Conservation (phyloP, 2,797 vertebrate species). For the Poecilia velifera region DNA sequence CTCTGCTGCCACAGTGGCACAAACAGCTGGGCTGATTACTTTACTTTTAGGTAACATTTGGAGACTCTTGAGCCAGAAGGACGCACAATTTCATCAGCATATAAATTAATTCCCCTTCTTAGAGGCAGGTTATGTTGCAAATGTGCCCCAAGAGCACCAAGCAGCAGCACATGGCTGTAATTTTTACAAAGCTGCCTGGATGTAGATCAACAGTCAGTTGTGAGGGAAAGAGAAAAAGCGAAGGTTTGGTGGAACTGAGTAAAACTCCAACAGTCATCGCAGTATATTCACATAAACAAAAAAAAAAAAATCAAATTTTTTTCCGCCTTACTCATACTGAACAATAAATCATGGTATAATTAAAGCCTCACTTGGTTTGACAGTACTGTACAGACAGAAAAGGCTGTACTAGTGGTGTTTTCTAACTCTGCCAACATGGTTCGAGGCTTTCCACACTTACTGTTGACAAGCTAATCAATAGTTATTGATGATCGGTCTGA, state of each 20-base stretch:
- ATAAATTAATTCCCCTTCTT: conserved; percentile 39
- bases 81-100: conserved; percentile 33
- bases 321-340: conserved; percentile 1
- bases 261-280: conserved; percentile 22
- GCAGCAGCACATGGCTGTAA: conserved; percentile 30
- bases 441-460: conserved; percentile 22
- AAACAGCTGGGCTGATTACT: conserved; percentile 69
- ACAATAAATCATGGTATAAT: conserved; percentile 20
- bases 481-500: conserved; percentile 46
- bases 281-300: neutral
- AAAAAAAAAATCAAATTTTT: neutral
- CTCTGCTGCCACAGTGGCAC: conserved; percentile 52
- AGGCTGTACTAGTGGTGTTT: conserved; percentile 19
- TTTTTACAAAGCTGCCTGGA: conserved; percentile 23
- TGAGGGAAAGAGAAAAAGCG: conserved; percentile 25
- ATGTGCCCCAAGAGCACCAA: conserved; percentile 21
- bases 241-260: conserved; percentile 12
- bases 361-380: conserved; percentile 27
- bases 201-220: conserved; percentile 26
- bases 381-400: conserved; percentile 22
- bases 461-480: conserved; percentile 54
- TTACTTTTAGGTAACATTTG: conserved; percentile 56
- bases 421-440: conserved; percentile 27
- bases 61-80: conserved; percentile 46
- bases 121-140: conserved; percentile 26